Conservation (phyloP, 1,140 invertebrate species). For the Trichogramma pretiosum region DNA sequence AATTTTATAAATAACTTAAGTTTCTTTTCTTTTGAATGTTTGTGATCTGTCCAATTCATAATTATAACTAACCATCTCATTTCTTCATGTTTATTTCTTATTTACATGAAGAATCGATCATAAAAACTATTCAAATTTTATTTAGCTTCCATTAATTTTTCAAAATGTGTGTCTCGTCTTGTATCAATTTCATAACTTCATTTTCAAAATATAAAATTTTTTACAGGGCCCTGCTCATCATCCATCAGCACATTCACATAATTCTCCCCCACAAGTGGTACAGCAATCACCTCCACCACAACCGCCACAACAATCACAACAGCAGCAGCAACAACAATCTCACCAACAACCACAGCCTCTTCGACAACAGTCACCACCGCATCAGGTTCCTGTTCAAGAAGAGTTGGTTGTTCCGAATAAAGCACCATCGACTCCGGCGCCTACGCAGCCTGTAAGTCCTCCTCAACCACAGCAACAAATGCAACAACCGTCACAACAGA, state of each 20-base stretch:
- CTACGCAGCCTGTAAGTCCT: conserved; percentile 26
- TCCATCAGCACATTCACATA: conserved; percentile 33
- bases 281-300: conserved; percentile 23
- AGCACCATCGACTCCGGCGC: conserved; percentile 32
- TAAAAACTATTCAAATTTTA: too few relatives aligned
- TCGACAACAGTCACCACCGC: conserved; percentile 26
- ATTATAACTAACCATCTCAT: too few relatives aligned
- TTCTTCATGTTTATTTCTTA: too few relatives aligned
- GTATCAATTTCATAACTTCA: too few relatives aligned
- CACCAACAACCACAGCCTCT: conserved; percentile 26
- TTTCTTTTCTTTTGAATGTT: conserved; percentile 14
- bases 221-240: conserved; percentile 28
- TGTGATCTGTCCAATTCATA: conserved; percentile 9
- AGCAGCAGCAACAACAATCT: conserved; percentile 24
- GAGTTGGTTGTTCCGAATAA: conserved; percentile 36
- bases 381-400: conserved; percentile 27
- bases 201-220: too few relatives aligned
- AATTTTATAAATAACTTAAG: conserved; percentile 10
- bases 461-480: conserved; percentile 23
- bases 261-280: conserved; percentile 14
- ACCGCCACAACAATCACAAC: conserved; percentile 24
- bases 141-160: too few relatives aligned
- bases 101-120: too few relatives aligned
- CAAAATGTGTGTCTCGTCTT: too few relatives aligned
- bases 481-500: conserved; percentile 28